These are phyloP conservation scores for Eupeodes corollae DNA, from an alignment of 1,140 invertebrate genomes.

Conservation along the genomic window DNA sequence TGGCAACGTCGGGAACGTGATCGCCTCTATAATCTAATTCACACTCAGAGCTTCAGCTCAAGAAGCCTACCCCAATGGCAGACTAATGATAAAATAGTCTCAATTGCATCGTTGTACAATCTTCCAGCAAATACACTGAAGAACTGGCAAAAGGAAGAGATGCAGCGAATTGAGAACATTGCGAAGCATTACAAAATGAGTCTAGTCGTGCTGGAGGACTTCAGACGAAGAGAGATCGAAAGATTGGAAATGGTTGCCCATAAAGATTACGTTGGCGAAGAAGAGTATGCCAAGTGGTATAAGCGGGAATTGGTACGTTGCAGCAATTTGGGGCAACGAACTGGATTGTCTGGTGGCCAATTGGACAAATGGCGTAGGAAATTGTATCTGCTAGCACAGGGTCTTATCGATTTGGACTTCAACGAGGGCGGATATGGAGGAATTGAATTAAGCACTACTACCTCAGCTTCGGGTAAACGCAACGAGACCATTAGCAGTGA, in stretches of 20 bases:
- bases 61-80: conserved; percentile 25
- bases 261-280: conserved; percentile 11
- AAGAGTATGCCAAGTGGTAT: conserved; percentile 15
- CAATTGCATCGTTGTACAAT: conserved; percentile 16
- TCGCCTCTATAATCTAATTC: conserved; percentile 29
- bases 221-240: conserved; percentile 26
- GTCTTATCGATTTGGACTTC: conserved; percentile 18
- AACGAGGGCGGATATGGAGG: conserved; percentile 11
- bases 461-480: conserved; percentile 6
- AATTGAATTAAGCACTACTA: conserved; percentile 13
- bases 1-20: conserved; percentile 32
- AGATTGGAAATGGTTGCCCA: conserved; percentile 22
- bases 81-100: conserved; percentile 17
- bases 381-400: conserved; percentile 24
- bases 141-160: conserved; percentile 27
- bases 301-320: conserved; percentile 14
- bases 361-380: conserved; percentile 23
- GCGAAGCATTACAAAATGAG: conserved; percentile 23
- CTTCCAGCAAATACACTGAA: conserved; percentile 20
- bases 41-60: conserved; percentile 25
- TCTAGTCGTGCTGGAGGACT: conserved; percentile 23
- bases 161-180: conserved; percentile 19
- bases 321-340: conserved; percentile 12
- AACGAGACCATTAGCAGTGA: conserved; percentile 30
- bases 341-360: conserved; percentile 16